A percentile compares a stretch with the other conserved stretches of the same genome.
Conservation (phyloP, 2,888 invertebrate genomes). For the Temnothorax unifasciatus region DNA sequence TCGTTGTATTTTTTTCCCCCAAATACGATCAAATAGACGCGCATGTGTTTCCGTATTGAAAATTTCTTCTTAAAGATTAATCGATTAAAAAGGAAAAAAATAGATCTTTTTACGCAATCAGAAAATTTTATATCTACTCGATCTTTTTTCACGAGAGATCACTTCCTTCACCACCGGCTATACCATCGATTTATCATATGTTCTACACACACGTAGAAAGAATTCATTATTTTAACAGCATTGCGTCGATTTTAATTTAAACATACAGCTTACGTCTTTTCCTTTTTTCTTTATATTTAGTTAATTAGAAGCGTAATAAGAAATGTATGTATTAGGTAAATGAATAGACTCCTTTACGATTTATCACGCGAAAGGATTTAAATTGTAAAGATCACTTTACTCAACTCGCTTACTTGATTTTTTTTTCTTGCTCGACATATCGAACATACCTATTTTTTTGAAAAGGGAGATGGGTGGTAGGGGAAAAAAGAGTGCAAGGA, state of each 20-base stretch:
- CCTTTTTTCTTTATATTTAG: neutral
- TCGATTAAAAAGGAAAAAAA: too few species aligned
- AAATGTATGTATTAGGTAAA: neutral
- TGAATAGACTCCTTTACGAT: neutral
- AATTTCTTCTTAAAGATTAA: neutral
- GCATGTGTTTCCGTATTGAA: neutral
- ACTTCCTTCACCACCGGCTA: neutral
- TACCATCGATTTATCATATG: neutral
- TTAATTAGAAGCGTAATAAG: constrained; percentile 16
- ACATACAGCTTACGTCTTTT: constrained; percentile 14
- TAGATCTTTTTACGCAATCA: neutral
- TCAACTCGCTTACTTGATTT: constrained; percentile 10
- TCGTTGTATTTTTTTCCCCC: too few species aligned
- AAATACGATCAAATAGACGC: neutral
- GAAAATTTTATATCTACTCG: neutral
- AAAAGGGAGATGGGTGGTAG: neutral
- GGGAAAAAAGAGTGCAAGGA: neutral
- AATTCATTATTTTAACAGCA: constrained; percentile 35
- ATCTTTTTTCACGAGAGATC: constrained; percentile 16
- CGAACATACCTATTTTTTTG: constrained; percentile 39
- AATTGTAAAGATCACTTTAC: constrained; percentile 16
- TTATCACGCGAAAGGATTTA: constrained; percentile 2
- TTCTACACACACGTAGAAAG: neutral
- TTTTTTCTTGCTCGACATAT: constrained; percentile 1
- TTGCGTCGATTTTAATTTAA: constrained; percentile 34